Conservation (phyloP, 2,888 invertebrate genomes). For the Ptychoptera contaminata region DNA sequence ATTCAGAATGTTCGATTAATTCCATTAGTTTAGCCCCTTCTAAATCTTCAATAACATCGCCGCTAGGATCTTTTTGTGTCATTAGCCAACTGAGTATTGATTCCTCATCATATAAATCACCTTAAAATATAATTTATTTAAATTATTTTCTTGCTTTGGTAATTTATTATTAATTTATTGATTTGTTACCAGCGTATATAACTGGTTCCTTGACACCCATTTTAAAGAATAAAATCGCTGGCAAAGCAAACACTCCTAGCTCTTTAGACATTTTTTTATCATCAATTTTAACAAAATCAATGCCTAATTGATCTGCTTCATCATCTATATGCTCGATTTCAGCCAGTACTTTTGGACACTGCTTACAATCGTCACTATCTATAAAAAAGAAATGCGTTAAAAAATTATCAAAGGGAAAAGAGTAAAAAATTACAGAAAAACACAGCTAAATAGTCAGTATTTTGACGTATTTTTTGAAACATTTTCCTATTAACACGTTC, state of each 20-base stretch:
- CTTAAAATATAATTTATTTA: conserved; percentile 24
- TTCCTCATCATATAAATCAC: conserved; percentile 74
- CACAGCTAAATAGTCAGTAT: conserved; percentile 79
- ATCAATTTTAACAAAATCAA: conserved; percentile 85
- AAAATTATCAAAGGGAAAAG: not conserved
- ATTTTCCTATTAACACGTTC: conserved; percentile 84
- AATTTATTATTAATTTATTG: not conserved
- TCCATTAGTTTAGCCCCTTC: conserved; percentile 64
- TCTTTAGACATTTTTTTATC: conserved; percentile 76
- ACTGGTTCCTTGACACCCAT: conserved; percentile 76
- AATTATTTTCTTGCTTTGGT: not conserved
- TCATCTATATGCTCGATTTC: conserved; percentile 90
- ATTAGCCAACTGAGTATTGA: conserved; percentile 80
- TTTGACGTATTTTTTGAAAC: conserved; percentile 80
- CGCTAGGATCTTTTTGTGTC: conserved; percentile 82
- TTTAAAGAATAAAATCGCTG: conserved; percentile 82
- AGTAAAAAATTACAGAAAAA: conserved; percentile 73
- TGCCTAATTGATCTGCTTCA: conserved; percentile 77
- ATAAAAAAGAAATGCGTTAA: conserved; percentile 17
- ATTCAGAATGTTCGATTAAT: conserved; percentile 63
- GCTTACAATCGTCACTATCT: conserved; percentile 93
- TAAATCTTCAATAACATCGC: conserved; percentile 76
- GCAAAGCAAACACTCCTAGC: conserved; percentile 76
- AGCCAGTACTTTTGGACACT: conserved; percentile 71
- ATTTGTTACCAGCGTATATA: conserved; percentile 61